phyloP scores from a whole-genome alignment of 2,797 vertebrate genomes.

The Myiotriccus ornatus region DNA sequence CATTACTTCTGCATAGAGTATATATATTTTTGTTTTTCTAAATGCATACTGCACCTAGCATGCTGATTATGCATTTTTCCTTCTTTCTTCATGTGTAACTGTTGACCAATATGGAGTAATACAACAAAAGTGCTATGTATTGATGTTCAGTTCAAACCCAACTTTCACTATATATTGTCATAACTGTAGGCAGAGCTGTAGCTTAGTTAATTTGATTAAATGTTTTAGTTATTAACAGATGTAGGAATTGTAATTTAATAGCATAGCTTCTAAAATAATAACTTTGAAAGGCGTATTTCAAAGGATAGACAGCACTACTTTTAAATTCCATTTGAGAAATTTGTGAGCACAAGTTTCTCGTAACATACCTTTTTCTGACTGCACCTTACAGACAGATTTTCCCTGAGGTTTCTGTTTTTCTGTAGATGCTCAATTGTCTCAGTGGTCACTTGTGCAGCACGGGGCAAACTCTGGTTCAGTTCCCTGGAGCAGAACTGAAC shows the following conservation, averaged over 20 bases:
- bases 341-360: not conserved
- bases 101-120: constrained; percentile 28
- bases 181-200: constrained; percentile 39
- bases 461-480: not conserved
- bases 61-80: constrained; percentile 35
- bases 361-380: not conserved
- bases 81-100: constrained; percentile 37
- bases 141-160: constrained; percentile 11
- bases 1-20: not conserved
- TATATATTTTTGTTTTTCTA: constrained; percentile 39
- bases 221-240: constrained; percentile 49
- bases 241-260: constrained; percentile 28
- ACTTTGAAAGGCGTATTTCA: not conserved
- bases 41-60: constrained; percentile 44
- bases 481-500: not conserved
- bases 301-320: not conserved
- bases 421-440: not conserved
- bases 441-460: not conserved
- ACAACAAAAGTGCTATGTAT: constrained; percentile 3
- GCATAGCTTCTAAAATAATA: constrained; percentile 3
- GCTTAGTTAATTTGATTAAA: constrained; percentile 52
- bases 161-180: constrained; percentile 20
- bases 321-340: not conserved
- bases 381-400: not conserved
- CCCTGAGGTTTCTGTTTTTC: not conserved